A percentile compares a stretch with the other conserved stretches of the same genome.
These are phyloP conservation scores for Leptestheria dahalacensis DNA, from an alignment of 1,140 invertebrate species.

Conservation along the genomic window DNA sequence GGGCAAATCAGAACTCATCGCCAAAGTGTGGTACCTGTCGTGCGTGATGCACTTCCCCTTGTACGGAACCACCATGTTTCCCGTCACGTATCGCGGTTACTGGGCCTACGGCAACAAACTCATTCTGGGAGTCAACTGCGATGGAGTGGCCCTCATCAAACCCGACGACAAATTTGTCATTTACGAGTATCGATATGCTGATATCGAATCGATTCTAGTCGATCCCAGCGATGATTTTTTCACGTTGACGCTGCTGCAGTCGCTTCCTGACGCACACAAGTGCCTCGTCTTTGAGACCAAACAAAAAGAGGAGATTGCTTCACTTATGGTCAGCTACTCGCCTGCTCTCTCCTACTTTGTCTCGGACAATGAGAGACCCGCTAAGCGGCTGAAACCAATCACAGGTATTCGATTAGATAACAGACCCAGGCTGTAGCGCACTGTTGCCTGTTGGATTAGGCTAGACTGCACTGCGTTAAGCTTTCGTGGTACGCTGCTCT, in stretches of 20 bases:
- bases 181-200: constrained; percentile 71
- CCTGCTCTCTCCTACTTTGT: constrained; percentile 70
- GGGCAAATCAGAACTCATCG: constrained; percentile 73
- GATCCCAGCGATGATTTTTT: constrained; percentile 85
- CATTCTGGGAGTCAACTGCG: constrained; percentile 65
- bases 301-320: constrained; percentile 79
- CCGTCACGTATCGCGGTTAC: constrained; percentile 77
- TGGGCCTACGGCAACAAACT: constrained; percentile 63
- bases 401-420: background rate
- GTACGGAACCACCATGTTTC: constrained; percentile 85
- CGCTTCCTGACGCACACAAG: constrained; percentile 50
- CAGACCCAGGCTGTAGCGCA: too few relatives aligned
- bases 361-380: constrained; percentile 58
- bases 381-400: constrained; percentile 34
- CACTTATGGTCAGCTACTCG: constrained; percentile 79
- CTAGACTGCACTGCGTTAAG: background rate
- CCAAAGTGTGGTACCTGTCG: constrained; percentile 84
- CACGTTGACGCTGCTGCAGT: constrained; percentile 52
- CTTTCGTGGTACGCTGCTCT: too few relatives aligned
- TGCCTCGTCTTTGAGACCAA: constrained; percentile 86
- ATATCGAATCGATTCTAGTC: constrained; percentile 77
- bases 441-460: too few relatives aligned
- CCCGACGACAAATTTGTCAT: constrained; percentile 77
- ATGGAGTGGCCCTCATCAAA: constrained; percentile 75
- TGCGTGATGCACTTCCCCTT: constrained; percentile 95